Base-by-base conservation (phyloP, 2,888 invertebrate genomes). In the Proisotoma minuta region DNA sequence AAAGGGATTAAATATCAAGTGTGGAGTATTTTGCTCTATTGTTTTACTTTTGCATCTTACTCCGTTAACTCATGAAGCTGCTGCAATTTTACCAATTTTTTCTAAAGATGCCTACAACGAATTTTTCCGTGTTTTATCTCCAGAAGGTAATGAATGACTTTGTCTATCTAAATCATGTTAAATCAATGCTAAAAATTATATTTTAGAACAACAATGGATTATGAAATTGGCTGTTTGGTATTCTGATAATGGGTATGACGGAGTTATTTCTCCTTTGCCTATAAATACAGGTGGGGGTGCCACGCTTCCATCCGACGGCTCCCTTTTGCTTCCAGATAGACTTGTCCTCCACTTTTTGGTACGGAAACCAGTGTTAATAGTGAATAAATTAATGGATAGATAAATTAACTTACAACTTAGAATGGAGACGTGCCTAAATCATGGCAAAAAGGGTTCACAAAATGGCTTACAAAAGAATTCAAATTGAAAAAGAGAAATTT, bases 401-500 rank as follows among this genome's bases (percentile, higher is more conserved):
- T 34, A 8, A 10, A 34, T 34, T 34, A n/a, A n/a, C n/a, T n/a
- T n/a, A n/a, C n/a, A n/a, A n/a, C n/a, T 59, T 29, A 66, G 66
- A 69, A 69, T 34, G 69, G 69, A 15, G 26, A 66, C 1, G 51
- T 69, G 1, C 64, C 69, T 8, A 40, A 28, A 12, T 23, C 56
- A 4, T 69, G 61, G 58, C 58, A 60, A 57, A 59, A 49, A 29
- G 49, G 43, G 4, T 69, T 69, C 29, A 58, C 60, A 24, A 29
- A 23, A 10, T 69, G 69, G 69, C 28, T 69, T 1, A 29, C 43
- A 12, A 29, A 8, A 1, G 22, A 47, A 1, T 50, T 48, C 23
- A 59, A 53, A 24, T 28, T 66, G 20, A 56, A 58, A 2, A 27
- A 23, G 12, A 12, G 18, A 12, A 48, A 60, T 49, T 47, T 66